phyloP scores from a whole-genome alignment of 2,797 vertebrate species.

The Phalanger gymnotis region DNA sequence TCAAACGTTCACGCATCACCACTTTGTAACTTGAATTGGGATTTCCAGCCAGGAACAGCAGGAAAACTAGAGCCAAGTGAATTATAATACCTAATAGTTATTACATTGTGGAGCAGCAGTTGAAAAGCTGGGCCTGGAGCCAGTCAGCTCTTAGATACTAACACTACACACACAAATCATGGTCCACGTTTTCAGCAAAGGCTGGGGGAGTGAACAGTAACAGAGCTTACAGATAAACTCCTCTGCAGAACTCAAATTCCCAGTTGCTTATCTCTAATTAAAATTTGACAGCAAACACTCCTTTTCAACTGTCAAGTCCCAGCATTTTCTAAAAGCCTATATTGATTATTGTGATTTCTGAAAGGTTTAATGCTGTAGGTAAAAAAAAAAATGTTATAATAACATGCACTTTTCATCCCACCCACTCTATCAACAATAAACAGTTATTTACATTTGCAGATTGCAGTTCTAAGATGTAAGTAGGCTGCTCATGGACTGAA shows the following conservation, averaged over 20 bases:
- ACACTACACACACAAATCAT: constrained; percentile 29
- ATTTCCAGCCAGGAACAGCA: constrained; percentile 40
- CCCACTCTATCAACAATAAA: background rate
- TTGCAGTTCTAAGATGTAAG: constrained; percentile 10
- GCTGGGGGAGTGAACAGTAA: background rate
- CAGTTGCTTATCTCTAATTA: constrained; percentile 39
- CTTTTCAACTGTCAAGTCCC: constrained; percentile 19
- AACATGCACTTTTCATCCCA: background rate
- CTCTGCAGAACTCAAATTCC: constrained; percentile 34
- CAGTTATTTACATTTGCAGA: constrained; percentile 6
- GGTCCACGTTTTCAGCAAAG: constrained; percentile 7
- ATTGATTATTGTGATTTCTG: background rate
- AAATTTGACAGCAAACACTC: constrained; percentile 30
- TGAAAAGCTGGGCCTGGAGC: constrained; percentile 38
- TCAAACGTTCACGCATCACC: constrained; percentile 25
- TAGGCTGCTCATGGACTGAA: background rate
- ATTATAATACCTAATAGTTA: constrained; percentile 52
- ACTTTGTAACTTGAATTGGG: constrained; percentile 26
- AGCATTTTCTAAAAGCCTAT: background rate
- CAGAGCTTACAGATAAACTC: background rate
- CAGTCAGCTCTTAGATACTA: constrained; percentile 53
- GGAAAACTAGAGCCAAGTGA: constrained; percentile 38
- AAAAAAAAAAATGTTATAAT: background rate
- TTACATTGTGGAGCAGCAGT: constrained; percentile 18
- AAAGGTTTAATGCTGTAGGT: background rate